Evolutionary conservation across 1,140 invertebrate genomes (phyloP).

Genomic region (Teleogryllus occipitalis): DNA sequence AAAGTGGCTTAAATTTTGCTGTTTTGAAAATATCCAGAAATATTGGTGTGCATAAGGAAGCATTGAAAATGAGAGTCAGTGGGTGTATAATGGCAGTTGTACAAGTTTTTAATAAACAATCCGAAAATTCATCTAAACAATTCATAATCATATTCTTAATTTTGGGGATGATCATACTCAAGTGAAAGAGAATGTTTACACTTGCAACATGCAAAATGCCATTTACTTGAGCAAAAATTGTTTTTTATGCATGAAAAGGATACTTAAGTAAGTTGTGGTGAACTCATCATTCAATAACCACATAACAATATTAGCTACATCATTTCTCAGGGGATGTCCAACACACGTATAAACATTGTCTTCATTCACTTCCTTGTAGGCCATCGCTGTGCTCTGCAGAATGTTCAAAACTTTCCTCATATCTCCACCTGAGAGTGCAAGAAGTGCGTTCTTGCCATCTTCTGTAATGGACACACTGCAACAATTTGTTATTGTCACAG

Average conservation of each 20-base stretch:
- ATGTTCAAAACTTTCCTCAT: slow-evolving; percentile 97
- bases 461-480: slow-evolving; percentile 73
- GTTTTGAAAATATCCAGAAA: no score
- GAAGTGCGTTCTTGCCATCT: slow-evolving; percentile 83
- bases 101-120: no score
- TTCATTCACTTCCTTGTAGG: slow-evolving; percentile 79
- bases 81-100: no score
- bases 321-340: slow-evolving; percentile 83
- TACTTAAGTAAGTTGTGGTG: slow-evolving; percentile 73
- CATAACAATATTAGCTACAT: slow-evolving; percentile 83
- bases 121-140: no score
- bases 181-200: neutral
- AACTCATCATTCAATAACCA: slow-evolving; percentile 86
- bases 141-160: no score
- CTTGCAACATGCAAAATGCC: neutral
- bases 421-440: slow-evolving; percentile 89
- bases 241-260: slow-evolving; percentile 39
- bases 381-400: slow-evolving; percentile 83
- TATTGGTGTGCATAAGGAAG: no score
- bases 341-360: slow-evolving; percentile 93
- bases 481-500: neutral
- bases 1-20: no score
- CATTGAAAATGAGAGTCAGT: no score
- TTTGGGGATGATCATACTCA: no score
- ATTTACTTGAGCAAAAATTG: slow-evolving; percentile 16